These are phyloP conservation scores for Dendrolimus punctatus DNA, from an alignment of 1,140 invertebrate species.

Conservation along the genomic window DNA sequence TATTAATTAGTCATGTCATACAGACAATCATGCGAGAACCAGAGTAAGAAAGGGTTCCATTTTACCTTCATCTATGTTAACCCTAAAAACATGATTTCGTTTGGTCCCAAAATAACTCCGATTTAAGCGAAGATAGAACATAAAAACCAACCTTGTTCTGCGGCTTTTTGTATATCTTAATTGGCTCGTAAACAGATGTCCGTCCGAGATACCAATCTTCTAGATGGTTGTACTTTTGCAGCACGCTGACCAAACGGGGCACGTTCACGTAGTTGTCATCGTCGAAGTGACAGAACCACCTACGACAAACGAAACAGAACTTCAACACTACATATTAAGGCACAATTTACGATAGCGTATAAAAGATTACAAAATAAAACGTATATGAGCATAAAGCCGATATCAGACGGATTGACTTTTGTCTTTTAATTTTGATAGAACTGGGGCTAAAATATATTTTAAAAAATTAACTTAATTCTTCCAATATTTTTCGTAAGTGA, in stretches of 20 bases:
- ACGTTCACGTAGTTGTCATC: conserved; percentile 99
- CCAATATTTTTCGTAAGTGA: too few species aligned
- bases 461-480: too few species aligned
- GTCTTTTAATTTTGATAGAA: too few species aligned
- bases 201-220: conserved; percentile 98
- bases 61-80: too few species aligned
- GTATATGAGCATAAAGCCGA: too few species aligned
- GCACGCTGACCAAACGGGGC: conserved; percentile 83
- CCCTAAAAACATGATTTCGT: too few species aligned
- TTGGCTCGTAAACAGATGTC: conserved; percentile 90
- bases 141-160: conserved; percentile 40
- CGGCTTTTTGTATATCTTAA: conserved; percentile 80
- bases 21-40: too few species aligned
- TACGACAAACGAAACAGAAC: conserved; percentile 54
- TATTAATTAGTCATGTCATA: too few species aligned
- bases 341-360: background rate
- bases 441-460: too few species aligned
- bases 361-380: conserved; percentile 1
- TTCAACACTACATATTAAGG: background rate
- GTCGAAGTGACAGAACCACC: conserved; percentile 99
- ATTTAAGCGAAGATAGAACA: background rate
- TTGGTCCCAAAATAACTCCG: too few species aligned
- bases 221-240: conserved; percentile 89
- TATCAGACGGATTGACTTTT: too few species aligned
- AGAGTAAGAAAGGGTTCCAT: too few species aligned